Evolutionary conservation across 2,888 invertebrate genomes (phyloP).

Genomic region (Hirtodrosophila histrioides): DNA sequence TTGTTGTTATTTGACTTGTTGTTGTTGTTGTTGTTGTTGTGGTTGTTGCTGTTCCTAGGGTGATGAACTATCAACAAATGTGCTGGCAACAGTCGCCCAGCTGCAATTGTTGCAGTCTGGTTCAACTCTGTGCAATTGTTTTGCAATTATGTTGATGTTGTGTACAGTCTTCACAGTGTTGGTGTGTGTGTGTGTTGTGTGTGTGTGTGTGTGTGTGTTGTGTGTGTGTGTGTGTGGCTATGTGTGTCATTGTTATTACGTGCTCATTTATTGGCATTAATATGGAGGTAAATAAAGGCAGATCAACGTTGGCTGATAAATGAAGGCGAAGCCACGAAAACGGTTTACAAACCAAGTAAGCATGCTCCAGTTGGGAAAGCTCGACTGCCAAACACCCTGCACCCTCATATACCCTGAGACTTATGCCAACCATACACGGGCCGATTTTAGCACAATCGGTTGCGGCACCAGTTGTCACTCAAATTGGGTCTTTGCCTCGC

Average conservation of each 20-base stretch:
- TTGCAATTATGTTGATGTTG: slow-evolving; percentile 64
- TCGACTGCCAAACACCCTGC: slow-evolving; percentile 19
- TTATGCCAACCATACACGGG: no score
- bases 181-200: not conserved
- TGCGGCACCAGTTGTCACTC: no score
- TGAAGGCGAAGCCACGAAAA: slow-evolving; percentile 54
- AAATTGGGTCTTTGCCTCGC: no score
- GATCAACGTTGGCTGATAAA: slow-evolving; percentile 71
- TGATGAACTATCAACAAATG: slow-evolving; percentile 64
- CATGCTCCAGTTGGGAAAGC: not conserved
- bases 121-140: slow-evolving; percentile 60
- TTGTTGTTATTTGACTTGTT: slow-evolving; percentile 34
- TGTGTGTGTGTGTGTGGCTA: slow-evolving; percentile 4
- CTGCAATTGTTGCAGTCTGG: slow-evolving; percentile 19
- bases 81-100: slow-evolving; percentile 22
- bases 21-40: slow-evolving; percentile 21
- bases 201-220: slow-evolving; percentile 10
- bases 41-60: slow-evolving; percentile 41
- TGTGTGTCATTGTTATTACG: slow-evolving; percentile 70
- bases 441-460: no score
- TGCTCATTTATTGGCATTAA: slow-evolving; percentile 74
- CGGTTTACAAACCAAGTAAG: slow-evolving; percentile 38
- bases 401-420: not conserved
- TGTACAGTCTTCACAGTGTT: slow-evolving; percentile 34
- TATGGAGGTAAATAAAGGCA: slow-evolving; percentile 61